These are phyloP conservation scores for Aepyceros melampus DNA, from an alignment of 2,113 vertebrate genomes.

Conservation along the genomic window DNA sequence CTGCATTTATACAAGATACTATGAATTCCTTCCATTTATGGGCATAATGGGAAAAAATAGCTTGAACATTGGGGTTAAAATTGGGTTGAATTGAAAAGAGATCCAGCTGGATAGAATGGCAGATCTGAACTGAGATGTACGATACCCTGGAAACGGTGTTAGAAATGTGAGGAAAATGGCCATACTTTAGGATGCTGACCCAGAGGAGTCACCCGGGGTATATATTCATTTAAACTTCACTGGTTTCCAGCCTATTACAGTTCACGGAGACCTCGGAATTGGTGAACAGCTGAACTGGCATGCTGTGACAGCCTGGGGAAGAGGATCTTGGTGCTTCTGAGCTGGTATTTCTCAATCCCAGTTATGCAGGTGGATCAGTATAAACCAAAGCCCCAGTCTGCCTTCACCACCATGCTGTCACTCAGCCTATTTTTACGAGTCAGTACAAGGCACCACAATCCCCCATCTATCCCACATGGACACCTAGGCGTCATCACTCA, in stretches of 20 bases:
- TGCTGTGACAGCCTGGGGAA: accelerated
- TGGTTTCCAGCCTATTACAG: background rate
- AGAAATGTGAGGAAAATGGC: conserved; percentile 20
- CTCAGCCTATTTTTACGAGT: background rate
- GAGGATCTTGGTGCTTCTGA: background rate
- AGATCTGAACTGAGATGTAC: background rate
- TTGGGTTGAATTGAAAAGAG: conserved; percentile 62
- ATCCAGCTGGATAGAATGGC: conserved; percentile 38
- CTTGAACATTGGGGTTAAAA: conserved; percentile 62
- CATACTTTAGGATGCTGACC: background rate
- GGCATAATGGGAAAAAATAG: conserved; percentile 61
- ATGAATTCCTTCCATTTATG: conserved; percentile 66
- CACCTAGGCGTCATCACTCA: accelerated
- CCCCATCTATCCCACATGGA: background rate
- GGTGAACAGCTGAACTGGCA: background rate
- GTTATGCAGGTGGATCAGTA: accelerated
- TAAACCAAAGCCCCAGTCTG: background rate
- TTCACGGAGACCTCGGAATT: background rate
- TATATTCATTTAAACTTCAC: background rate
- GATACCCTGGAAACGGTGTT: background rate
- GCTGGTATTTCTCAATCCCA: background rate
- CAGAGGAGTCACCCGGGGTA: background rate
- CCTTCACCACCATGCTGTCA: background rate
- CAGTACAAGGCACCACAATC: background rate
- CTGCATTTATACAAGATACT: conserved; percentile 51